Conservation (phyloP, 1,140 invertebrate genomes). For the roundworm (Caenorhabditis elegans) region WBcel235 BX284604.4:7249501-7250000, state of each 20-base stretch:
- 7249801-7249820: not conserved
- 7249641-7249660: too few species aligned
- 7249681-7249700: slow-evolving; percentile 32
- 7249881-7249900: slow-evolving; percentile 96
- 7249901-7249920: slow-evolving; percentile 86
- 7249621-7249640: too few species aligned
- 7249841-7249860: slow-evolving; percentile 68
- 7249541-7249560: too few species aligned
- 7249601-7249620: too few species aligned
- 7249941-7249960: slow-evolving; percentile 97
- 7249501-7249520: too few species aligned
- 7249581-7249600: too few species aligned
- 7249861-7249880: slow-evolving; percentile 98
- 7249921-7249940: slow-evolving; percentile 91
- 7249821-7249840: slow-evolving; percentile 23
- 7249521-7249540: too few species aligned
- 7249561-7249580: too few species aligned
- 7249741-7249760: slow-evolving; percentile 67
- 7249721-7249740: slow-evolving; percentile 68
- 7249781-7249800: slow-evolving; percentile 67
- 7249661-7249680: too few species aligned
- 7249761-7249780: slow-evolving; percentile 69
- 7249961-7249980: slow-evolving; percentile 81
- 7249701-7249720: slow-evolving; percentile 43
- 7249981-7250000: slow-evolving; percentile 77